These are phyloP conservation scores for Holocentrus rufus DNA, from an alignment of 2,797 vertebrate genomes.

Conservation along the genomic window DNA sequence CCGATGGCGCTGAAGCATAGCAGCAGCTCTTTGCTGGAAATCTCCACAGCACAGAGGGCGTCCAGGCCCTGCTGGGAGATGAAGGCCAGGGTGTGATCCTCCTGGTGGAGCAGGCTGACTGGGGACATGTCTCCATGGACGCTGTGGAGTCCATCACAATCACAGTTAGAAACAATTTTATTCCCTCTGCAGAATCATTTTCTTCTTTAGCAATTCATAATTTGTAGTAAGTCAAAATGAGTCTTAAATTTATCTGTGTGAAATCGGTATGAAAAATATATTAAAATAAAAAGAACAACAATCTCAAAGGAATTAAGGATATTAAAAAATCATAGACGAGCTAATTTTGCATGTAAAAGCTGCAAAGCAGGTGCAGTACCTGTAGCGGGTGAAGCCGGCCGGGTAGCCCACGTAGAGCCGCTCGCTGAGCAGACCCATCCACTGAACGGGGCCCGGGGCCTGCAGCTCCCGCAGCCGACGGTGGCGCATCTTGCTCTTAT, in stretches of 20 bases:
- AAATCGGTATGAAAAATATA: too few species aligned
- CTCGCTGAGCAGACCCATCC: slow-evolving; percentile 96
- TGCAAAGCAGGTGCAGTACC: slow-evolving; percentile 43
- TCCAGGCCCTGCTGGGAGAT: slow-evolving; percentile 90
- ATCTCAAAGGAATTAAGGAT: too few species aligned
- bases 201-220: background rate
- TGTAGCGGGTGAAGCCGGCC: slow-evolving; percentile 92
- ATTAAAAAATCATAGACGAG: background rate
- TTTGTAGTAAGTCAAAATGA: background rate
- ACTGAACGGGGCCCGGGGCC: slow-evolving; percentile 89
- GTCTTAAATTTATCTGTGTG: too few species aligned
- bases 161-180: background rate
- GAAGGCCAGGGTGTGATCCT: slow-evolving; percentile 96
- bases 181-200: background rate
- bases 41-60: slow-evolving; percentile 94
- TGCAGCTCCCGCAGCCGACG: slow-evolving; percentile 92
- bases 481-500: slow-evolving; percentile 91
- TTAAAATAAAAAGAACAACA: too few species aligned
- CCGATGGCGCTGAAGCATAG: slow-evolving; percentile 98
- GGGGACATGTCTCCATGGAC: slow-evolving; percentile 88
- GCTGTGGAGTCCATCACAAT: slow-evolving; percentile 49
- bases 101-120: slow-evolving; percentile 89
- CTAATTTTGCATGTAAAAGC: background rate
- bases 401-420: slow-evolving; percentile 94
- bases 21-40: slow-evolving; percentile 97